Percentiles rank a stretch among this genome's conserved stretches.
These are phyloP conservation scores for Podarcis siculus DNA, from an alignment of 2,797 vertebrate genomes.

Conservation along the genomic window DNA sequence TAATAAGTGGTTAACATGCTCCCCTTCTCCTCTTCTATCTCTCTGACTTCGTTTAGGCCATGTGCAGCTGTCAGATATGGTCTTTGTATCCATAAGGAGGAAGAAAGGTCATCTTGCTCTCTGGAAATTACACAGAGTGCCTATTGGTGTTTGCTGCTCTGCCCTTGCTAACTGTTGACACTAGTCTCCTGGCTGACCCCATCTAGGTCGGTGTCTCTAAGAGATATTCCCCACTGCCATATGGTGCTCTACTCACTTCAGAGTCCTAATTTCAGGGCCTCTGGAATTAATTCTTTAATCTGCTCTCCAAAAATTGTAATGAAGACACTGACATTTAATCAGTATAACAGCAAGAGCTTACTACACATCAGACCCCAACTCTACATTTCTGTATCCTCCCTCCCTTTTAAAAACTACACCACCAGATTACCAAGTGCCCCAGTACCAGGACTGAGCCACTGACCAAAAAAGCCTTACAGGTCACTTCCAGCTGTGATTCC, in stretches of 20 bases:
- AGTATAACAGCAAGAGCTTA: constrained; percentile 10
- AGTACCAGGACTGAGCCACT: neutral
- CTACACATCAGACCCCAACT: constrained; percentile 35
- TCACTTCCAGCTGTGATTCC: neutral
- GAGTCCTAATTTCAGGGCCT: constrained; percentile 16
- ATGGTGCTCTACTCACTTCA: neutral
- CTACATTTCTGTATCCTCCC: neutral
- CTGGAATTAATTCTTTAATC: constrained; percentile 33
- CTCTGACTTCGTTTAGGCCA: too few relatives aligned
- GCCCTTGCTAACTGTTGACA: neutral
- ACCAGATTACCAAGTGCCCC: neutral
- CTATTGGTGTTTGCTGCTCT: too few relatives aligned
- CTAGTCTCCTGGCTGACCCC: neutral
- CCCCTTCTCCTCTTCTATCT: too few relatives aligned
- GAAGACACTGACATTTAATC: constrained; percentile 36
- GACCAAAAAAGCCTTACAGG: neutral
- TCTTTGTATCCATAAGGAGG: too few relatives aligned
- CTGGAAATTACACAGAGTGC: too few relatives aligned
- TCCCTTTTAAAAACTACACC: neutral
- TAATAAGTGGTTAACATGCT: too few relatives aligned
- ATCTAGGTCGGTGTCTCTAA: neutral
- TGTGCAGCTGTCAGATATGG: too few relatives aligned
- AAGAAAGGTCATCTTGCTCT: too few relatives aligned
- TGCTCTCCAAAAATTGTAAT: constrained; percentile 27
- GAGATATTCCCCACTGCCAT: neutral